Base-by-base conservation (phyloP, 1,140 invertebrate genomes). In the Drosophila miranda region DNA sequence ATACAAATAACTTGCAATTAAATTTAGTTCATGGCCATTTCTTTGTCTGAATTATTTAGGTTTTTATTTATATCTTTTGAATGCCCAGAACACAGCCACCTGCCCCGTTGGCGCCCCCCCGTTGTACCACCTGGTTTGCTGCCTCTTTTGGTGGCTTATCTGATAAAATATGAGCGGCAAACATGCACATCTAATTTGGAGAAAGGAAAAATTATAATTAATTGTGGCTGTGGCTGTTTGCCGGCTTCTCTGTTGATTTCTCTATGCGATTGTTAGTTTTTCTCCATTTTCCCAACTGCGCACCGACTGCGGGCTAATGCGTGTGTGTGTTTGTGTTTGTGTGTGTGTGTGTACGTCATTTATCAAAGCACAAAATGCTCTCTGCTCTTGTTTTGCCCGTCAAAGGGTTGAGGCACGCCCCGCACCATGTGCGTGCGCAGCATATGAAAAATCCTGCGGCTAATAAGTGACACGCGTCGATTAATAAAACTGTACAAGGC, bases 391-490 rank as follows among this genome's bases (percentile, higher is more conserved):
- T 67, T 63, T 67, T 75, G 55, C 44, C 53, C 45, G 53, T 75
- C 62, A 87, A 86, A 87, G 81, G 82, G 81, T 86, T 81, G 76
- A 78, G 71, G 42, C 56, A 70, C 41, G 41, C 54, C 67, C 67
- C 54, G n/a, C 59, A 7, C 52, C 38, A 34, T 30, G 51, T 78
- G 76, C 72, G 73, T 84, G 80, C 63, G 46, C 51, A 49, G 77
- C 73, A 78, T 77, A 75, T 78, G 66, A 78, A 81, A 84, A 86
- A 80, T 86, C 81, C 81, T 81, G 73, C 81, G 81, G 82, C 81
- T 86, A 86, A 86, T 86, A 77, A 81, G 77, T 78, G 81, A 86
- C 82, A 86, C 70, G 77, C 81, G 82, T 86, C 81, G 68, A 86
- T 86, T 86, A 86, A 81, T 78, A 87, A 86, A 81, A 86, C 69